phyloP scores from a whole-genome alignment of 1,140 invertebrate genomes.

The Zaprionus capensis region DNA sequence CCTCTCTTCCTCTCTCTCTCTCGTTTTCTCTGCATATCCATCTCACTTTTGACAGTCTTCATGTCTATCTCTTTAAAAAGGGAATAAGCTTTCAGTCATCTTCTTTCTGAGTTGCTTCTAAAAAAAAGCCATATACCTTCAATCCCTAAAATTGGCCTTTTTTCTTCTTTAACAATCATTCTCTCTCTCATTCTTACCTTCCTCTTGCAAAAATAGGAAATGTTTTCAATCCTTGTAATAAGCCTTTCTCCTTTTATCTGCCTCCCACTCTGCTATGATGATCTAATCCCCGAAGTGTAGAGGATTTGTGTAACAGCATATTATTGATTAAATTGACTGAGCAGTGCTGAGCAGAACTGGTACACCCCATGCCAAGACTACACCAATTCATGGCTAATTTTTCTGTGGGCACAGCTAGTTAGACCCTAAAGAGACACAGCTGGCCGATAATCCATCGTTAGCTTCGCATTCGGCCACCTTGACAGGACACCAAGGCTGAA shows the following conservation, averaged over 20 bases:
- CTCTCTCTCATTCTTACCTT: no score
- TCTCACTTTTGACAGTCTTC: not conserved
- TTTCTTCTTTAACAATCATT: not conserved
- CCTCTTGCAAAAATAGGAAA: no score
- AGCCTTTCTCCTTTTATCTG: not conserved
- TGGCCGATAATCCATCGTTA: constrained; percentile 62
- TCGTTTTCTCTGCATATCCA: not conserved
- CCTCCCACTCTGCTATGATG: no score
- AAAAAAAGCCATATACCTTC: not conserved
- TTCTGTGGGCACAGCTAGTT: not conserved
- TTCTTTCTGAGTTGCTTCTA: no score
- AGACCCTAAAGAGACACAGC: not conserved
- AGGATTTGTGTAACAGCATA: not conserved
- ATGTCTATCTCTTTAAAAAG: not conserved
- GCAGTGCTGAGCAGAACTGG: not conserved
- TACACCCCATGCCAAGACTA: not conserved
- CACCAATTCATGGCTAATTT: not conserved
- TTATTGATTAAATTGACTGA: not conserved
- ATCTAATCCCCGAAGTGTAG: not conserved
- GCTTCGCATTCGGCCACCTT: constrained; percentile 62
- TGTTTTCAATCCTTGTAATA: no score
- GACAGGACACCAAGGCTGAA: constrained; percentile 27
- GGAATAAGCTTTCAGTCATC: not conserved
- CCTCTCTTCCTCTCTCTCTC: not conserved
- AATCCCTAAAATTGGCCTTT: not conserved